A percentile compares a stretch with the other conserved stretches of the same genome.
phyloP scores from a whole-genome alignment of 2,113 vertebrate genomes.

The Falco punctatus region DNA sequence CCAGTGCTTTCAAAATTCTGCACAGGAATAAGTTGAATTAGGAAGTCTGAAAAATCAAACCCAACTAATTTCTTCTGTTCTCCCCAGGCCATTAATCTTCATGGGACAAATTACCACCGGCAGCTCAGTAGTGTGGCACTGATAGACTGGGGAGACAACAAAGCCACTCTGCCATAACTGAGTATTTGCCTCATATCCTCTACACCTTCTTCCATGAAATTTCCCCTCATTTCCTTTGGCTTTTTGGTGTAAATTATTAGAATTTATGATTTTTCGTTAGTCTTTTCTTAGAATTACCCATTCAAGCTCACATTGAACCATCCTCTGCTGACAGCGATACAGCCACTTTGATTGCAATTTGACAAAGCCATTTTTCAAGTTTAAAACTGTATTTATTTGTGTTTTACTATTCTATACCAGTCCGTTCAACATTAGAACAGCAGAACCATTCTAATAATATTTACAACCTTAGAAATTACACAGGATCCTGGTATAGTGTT shows the following conservation, averaged over 20 bases:
- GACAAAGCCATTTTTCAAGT: not conserved
- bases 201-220: not conserved
- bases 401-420: not conserved
- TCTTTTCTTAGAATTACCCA: not conserved
- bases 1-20: not conserved
- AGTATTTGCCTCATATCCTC: not conserved
- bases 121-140: constrained; percentile 26
- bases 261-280: not conserved
- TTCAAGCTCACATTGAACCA: not conserved
- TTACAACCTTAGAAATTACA: not conserved
- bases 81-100: constrained; percentile 51
- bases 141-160: constrained; percentile 15
- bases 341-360: not conserved
- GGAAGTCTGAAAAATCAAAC: constrained; percentile 43
- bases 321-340: not conserved
- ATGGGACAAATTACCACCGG: constrained; percentile 22
- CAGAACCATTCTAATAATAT: not conserved
- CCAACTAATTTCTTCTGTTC: constrained; percentile 20
- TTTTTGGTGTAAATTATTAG: not conserved
- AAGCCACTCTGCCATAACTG: not conserved
- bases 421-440: not conserved
- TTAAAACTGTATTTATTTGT: not conserved
- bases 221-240: not conserved
- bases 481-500: not conserved
- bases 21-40: not conserved